Percentiles rank a stretch among this genome's conserved stretches.
Evolutionary conservation across 2,113 vertebrate genomes (phyloP).

Genomic region (Tragelaphus strepsiceros): DNA sequence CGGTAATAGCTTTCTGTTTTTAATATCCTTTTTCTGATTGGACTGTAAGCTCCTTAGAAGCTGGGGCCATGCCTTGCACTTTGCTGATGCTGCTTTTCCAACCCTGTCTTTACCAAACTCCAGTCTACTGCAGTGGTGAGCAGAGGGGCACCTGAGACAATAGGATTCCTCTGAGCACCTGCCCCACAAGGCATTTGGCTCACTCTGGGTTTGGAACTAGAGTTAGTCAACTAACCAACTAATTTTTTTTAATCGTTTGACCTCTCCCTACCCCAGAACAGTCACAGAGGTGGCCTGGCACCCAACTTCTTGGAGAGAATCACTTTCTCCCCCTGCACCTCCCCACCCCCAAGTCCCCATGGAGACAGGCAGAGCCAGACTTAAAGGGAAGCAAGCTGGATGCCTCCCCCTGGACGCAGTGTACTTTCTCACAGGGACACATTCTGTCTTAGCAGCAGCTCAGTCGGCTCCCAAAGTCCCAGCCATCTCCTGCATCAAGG

Average conservation of each 20-base stretch:
- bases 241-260: not conserved
- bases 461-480: constrained; percentile 30
- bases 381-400: constrained; percentile 20
- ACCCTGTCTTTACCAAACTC: not conserved
- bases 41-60: not conserved
- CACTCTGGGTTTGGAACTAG: not conserved
- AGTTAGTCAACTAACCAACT: not conserved
- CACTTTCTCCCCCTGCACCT: not conserved
- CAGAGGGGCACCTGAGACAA: not conserved
- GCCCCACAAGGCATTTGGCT: not conserved
- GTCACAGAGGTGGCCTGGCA: not conserved
- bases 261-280: not conserved
- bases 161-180: not conserved
- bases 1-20: not conserved
- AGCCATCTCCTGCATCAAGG: constrained; percentile 51
- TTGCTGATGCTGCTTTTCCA: not conserved
- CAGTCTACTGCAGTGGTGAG: not conserved
- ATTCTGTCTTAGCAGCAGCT: constrained; percentile 63
- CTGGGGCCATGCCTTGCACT: not conserved
- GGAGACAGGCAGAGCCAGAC: constrained; percentile 58
- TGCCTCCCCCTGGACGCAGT: constrained; percentile 34
- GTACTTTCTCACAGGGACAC: constrained; percentile 63
- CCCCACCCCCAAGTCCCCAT: constrained; percentile 47
- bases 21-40: not conserved
- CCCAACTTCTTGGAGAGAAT: not conserved